These are phyloP conservation scores for Nothura maculosa DNA, from an alignment of 2,797 vertebrate species.

Conservation along the genomic window DNA sequence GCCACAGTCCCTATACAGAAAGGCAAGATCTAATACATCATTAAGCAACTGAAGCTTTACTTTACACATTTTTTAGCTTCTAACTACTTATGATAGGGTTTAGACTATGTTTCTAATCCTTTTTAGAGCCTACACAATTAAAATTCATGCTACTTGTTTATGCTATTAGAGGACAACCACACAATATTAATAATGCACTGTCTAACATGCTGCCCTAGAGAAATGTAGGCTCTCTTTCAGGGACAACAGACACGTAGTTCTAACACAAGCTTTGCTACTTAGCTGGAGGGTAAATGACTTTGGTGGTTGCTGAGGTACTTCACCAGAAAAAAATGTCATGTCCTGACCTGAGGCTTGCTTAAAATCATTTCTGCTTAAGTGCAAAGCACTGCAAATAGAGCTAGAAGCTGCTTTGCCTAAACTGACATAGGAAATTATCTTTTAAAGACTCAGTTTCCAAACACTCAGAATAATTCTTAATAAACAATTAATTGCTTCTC, in stretches of 20 bases:
- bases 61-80: slow-evolving; percentile 67
- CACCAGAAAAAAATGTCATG: slow-evolving; percentile 18
- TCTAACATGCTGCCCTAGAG: slow-evolving; percentile 46
- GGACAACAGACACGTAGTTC: not conserved
- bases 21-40: slow-evolving; percentile 65
- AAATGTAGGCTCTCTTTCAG: slow-evolving; percentile 31
- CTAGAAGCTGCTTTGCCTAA: not conserved
- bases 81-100: slow-evolving; percentile 72
- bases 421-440: not conserved
- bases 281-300: slow-evolving; percentile 66
- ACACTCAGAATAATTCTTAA: not conserved
- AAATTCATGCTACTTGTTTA: slow-evolving; percentile 67
- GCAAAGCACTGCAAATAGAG: not conserved
- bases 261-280: slow-evolving; percentile 37
- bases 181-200: slow-evolving; percentile 48
- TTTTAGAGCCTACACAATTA: slow-evolving; percentile 64
- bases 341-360: not conserved
- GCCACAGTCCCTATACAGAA: slow-evolving; percentile 16
- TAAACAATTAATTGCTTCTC: not conserved
- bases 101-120: slow-evolving; percentile 63
- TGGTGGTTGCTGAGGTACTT: not conserved
- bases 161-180: slow-evolving; percentile 46
- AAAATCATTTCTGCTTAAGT: not conserved
- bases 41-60: slow-evolving; percentile 65
- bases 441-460: not conserved